Evolutionary conservation across 2,888 invertebrate genomes (phyloP), one percentile per base, ranked within the genome.

Genomic region (Troglohyphantes excavatus): DNA sequence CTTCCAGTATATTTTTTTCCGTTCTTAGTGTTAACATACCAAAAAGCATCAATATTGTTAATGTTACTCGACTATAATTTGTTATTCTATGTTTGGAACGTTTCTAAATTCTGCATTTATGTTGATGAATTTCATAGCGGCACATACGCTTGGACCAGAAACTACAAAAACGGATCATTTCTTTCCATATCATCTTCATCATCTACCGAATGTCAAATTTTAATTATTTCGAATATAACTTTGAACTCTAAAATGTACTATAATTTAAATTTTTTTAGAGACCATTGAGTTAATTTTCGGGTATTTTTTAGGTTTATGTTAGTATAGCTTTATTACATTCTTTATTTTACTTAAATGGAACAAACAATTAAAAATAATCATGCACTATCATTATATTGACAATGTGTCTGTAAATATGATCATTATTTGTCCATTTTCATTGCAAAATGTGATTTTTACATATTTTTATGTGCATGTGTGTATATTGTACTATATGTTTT

Each of bases 381-480:
- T 5, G 19, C 33, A 65, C 63, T 13, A 46, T 82, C 76, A 89
- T 78, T 75, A 73, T 73, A 84, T 73, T 46, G 43, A 78, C 59
- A 61, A 46, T 79, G 78, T 84, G 61, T 84, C 21, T 90, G 84
- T 90, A 84, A 84, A 84, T 90, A 84, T 17, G 19, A 90, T 65
- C 84, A 90, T 90, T 63, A 72, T 84, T 83, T 83, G 84, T 90
- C 89, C 83, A 90, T 84, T 82, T 76, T 90, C 89, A 90, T 90
- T 76, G 68, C 70, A 78, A 84, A 83, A 84, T 83, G 83, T 83
- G 89, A 90, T 83, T 84, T 90, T 84, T 90, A 89, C 78, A 84
- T 84, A 78, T 90, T 84, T 90, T 90, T 90, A 78, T 83, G 84
- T 88, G 78, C 63, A 75, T 82, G 67, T 90, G 84, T 84, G 89